phyloP scores from a whole-genome alignment of 2,888 invertebrate genomes.

The Loripinus fragilis region DNA sequence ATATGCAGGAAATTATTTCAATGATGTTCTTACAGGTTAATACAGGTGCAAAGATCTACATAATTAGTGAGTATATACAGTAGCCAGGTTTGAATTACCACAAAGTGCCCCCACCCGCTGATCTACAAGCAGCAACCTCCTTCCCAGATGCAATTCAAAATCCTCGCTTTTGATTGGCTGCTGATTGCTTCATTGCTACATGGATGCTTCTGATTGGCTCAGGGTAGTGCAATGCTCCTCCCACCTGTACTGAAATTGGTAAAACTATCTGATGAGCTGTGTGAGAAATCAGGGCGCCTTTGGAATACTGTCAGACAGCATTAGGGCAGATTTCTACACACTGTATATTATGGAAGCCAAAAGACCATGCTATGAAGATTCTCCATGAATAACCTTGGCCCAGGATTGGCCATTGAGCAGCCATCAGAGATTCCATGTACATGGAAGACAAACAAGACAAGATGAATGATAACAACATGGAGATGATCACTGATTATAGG shows the following conservation, averaged over 20 bases:
- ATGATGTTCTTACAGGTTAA: not conserved
- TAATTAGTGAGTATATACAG: slow-evolving; percentile 15
- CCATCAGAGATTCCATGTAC: slow-evolving; percentile 63
- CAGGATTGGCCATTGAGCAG: slow-evolving; percentile 36
- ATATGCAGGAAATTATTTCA: slow-evolving; percentile 5
- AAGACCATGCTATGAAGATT: slow-evolving; percentile 13
- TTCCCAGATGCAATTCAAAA: slow-evolving; percentile 62
- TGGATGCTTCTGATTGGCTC: slow-evolving; percentile 72
- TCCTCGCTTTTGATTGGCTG: slow-evolving; percentile 60
- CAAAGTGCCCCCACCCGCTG: slow-evolving; percentile 21
- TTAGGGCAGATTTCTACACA: slow-evolving; percentile 63
- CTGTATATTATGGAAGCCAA: slow-evolving; percentile 22
- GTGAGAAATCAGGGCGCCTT: slow-evolving; percentile 55
- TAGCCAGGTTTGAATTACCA: slow-evolving; percentile 25
- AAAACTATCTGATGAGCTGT: slow-evolving; percentile 73
- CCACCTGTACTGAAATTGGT: slow-evolving; percentile 78
- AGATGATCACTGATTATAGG: not conserved
- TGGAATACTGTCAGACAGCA: slow-evolving; percentile 60
- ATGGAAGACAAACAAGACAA: slow-evolving; percentile 55
- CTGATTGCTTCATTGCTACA: slow-evolving; percentile 45
- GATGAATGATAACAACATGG: slow-evolving; percentile 12
- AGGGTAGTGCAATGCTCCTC: slow-evolving; percentile 64
- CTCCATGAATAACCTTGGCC: slow-evolving; percentile 24
- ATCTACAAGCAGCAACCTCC: slow-evolving; percentile 54
- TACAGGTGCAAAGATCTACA: not conserved